Base-by-base conservation (phyloP, 1,140 invertebrate species). In the Drosophila pallidifrons region DNA sequence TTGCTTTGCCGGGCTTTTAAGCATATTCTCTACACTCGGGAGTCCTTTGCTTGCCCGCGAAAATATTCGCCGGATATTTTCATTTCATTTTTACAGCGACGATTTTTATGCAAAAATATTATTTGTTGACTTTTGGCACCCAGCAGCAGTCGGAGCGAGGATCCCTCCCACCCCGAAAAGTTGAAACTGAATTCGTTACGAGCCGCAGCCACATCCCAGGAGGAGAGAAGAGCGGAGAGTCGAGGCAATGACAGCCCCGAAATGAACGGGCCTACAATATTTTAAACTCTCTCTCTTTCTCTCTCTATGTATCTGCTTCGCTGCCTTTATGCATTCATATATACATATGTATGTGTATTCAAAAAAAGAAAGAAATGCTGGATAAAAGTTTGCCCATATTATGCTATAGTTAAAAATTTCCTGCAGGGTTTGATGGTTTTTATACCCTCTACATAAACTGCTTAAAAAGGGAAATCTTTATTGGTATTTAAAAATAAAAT, bases 51-150 rank as follows among this genome's bases (percentile, higher is more conserved):
- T 54, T 28, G 35, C 13, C 16, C 38, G 5, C 30, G 11, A 49
- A 11, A 52, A 57, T 49, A 38, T 58, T 20, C 54, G 15, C 60
- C 49, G n/a, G 65, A 79, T 89, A 89, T 88, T 88, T 89, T 89
- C 85, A 88, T 85, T 87, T 85, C 77, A 79, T 76, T 83, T 82
- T 82, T 72, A 38, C 70, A 67, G 70, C 77, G 51, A 58, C 75
- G 74, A 79, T 83, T 88, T 88, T 89, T 83, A 85, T 90, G 79
- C 69, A 89, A 81, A 89, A 89, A 90, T 79, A 89, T 85, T 89
- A 86, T 89, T 89, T 89, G 85, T 89, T 89, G 86, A 89, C 86
- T 89, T 89, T 82, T 89, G 81, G 75, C 81, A 68, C 72, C 75
- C 75, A 45, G 54, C 72, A 38, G 28, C 38, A 65, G 35, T 38